Evolutionary conservation across 2,113 vertebrate genomes (phyloP).

Genomic region (Eublepharis macularius): DNA sequence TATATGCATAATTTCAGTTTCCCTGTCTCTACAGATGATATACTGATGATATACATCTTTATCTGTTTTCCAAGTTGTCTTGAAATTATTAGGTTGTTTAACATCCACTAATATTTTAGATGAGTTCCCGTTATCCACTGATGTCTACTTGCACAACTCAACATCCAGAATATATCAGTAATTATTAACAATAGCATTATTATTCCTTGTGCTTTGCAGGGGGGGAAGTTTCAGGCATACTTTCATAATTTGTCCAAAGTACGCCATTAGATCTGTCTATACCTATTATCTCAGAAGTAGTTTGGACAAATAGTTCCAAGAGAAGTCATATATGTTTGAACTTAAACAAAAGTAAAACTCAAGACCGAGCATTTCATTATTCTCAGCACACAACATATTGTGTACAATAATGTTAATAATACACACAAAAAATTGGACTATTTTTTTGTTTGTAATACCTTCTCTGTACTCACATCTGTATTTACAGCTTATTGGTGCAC

Average conservation of each 20-base stretch:
- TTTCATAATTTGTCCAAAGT: not conserved
- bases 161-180: not conserved
- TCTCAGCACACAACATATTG: not conserved
- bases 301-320: not conserved
- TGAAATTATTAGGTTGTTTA: not conserved
- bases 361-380: not conserved
- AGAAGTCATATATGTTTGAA: not conserved
- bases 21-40: not conserved
- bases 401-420: not conserved
- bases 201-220: not conserved
- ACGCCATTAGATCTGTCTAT: not conserved
- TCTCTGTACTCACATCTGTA: not conserved
- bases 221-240: not conserved
- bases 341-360: not conserved
- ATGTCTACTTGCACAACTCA: not conserved
- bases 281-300: not conserved
- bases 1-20: constrained; percentile 6
- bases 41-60: not conserved
- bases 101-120: not conserved
- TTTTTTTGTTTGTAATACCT: not conserved
- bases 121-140: not conserved
- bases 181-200: not conserved
- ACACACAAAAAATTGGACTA: too few species aligned
- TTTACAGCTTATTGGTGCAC: not conserved
- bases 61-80: not conserved